Evolutionary conservation across 2,888 invertebrate species (phyloP).

Genomic region (Cephus sareptanus): DNA sequence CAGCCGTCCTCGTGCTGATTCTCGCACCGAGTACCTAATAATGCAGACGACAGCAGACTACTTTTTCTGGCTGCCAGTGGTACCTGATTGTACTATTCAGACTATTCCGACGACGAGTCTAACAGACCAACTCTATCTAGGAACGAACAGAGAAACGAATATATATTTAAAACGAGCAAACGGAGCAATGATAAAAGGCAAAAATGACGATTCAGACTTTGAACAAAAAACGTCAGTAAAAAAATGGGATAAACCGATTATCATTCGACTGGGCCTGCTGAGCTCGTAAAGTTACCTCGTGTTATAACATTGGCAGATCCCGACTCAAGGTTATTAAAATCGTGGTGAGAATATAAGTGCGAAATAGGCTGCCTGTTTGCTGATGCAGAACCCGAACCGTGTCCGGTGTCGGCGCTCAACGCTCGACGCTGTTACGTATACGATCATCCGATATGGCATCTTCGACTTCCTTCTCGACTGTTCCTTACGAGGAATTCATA

Average conservation of each 20-base stretch:
- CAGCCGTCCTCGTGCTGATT: background rate
- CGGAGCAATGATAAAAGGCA: background rate
- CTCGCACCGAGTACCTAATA: background rate
- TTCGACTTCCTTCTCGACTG: background rate
- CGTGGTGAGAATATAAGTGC: constrained; percentile 25
- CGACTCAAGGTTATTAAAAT: constrained; percentile 29
- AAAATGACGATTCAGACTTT: background rate
- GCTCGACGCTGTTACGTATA: constrained; percentile 15
- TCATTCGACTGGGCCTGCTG: background rate
- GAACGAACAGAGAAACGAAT: background rate
- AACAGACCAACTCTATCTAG: background rate
- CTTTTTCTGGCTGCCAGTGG: background rate
- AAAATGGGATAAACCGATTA: background rate
- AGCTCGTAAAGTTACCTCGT: background rate
- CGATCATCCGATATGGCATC: background rate
- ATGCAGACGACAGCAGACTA: background rate
- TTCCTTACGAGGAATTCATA: background rate
- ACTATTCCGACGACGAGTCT: background rate
- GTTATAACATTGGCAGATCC: background rate
- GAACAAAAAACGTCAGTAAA: background rate
- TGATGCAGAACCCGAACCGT: constrained; percentile 15
- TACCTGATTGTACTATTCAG: background rate
- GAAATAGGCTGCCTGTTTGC: background rate
- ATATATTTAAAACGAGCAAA: background rate
- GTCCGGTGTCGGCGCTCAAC: constrained; percentile 18